phyloP scores from a whole-genome alignment of 2,888 invertebrate genomes.

The Oligia strigilis region DNA sequence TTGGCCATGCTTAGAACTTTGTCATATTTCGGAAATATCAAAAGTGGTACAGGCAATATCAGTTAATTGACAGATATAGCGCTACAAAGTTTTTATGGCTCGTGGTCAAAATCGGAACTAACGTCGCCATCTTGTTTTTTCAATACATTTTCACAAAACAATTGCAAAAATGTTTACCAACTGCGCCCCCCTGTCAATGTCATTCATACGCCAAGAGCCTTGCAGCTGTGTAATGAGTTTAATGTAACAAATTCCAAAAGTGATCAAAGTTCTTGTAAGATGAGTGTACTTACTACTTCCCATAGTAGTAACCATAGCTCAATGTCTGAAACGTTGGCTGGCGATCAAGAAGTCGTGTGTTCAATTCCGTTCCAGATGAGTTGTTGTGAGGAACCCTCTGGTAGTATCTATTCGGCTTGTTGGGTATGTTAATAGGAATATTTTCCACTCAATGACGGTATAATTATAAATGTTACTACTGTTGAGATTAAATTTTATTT shows the following conservation, averaged over 20 bases:
- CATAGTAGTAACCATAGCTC: constrained; percentile 22
- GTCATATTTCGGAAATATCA: not conserved
- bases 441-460: not conserved
- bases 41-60: not conserved
- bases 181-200: not conserved
- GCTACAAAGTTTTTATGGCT: not conserved
- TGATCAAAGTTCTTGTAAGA: not conserved
- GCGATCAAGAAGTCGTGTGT: constrained; percentile 31
- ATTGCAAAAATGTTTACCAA: too few relatives aligned
- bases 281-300: constrained; percentile 3
- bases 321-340: constrained; percentile 42
- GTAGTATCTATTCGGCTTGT: not conserved
- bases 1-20: not conserved
- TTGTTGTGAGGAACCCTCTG: not conserved
- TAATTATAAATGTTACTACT: not conserved
- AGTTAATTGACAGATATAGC: not conserved
- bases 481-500: not conserved
- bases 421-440: constrained; percentile 28
- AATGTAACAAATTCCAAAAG: not conserved
- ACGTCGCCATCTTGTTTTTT: not conserved
- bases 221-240: too few relatives aligned
- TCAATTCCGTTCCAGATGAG: constrained; percentile 42
- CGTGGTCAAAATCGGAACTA: not conserved
- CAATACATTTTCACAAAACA: not conserved
- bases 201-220: not conserved